Evolutionary conservation across 2,113 vertebrate species (phyloP), one percentile per base, ranked within the genome.

Genomic region (Esox niger): DNA sequence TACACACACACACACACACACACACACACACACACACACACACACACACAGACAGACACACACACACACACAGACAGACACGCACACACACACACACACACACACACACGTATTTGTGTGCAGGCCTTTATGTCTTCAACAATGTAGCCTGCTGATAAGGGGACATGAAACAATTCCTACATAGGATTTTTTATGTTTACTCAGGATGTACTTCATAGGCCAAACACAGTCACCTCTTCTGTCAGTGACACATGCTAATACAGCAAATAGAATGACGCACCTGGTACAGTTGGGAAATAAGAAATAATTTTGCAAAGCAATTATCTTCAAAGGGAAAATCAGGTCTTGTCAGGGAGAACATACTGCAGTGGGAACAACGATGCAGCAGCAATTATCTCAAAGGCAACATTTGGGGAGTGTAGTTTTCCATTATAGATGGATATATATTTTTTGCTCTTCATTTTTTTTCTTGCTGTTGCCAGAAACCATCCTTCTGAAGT

Each of bases 241-340:
- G 47, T 52, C 4, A 15, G 29, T 59, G 57, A 59, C 57, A 30
- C 33, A 38, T 29, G 10, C 5, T 23, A 35, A 26, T 1, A 38
- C n/a, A 29, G 17, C 26, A 64, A 49, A 47, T 9, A 64, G 20
- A 8, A 64, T 15, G n/a, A 10, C 3, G 31, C 31, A 61, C 20
- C 31, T 21, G n/a, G 8, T 32, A n/a, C 38, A 43, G 4, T 43
- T 43, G 2, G 11, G 20, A 15, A 35, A 35, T 5, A 54, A 69
- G 23, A 38, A 57, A 64, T 21, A 29, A 54, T 46, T 71, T 58
- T 23, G 61, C 17, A 59, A 69, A 64, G 61, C 49, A 76, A 33
- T 66, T 70, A 38, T 54, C 49, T 74, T 66, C 25, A 64, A 55
- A 61, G 64, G 68, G 49, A 38, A 70, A 60, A 43, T 25, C 6